phyloP scores from a whole-genome alignment of 2,797 vertebrate genomes.

The Centropyge bicolor region DNA sequence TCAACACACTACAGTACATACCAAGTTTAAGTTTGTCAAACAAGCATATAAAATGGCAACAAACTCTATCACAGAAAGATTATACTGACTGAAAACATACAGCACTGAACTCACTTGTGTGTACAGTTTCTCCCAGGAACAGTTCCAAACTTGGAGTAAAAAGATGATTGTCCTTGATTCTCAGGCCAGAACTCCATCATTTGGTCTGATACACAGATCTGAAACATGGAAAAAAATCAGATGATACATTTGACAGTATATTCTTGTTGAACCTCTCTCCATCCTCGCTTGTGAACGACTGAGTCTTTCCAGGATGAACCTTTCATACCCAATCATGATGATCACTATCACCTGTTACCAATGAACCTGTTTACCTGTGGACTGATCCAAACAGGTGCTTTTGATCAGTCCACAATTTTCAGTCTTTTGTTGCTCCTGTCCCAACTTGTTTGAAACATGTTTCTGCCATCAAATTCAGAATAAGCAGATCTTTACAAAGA shows the following conservation, averaged over 20 bases:
- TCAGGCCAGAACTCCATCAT: slow-evolving; percentile 83
- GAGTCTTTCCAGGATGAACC: too few relatives aligned
- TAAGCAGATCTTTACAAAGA: too few relatives aligned
- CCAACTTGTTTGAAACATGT: too few relatives aligned
- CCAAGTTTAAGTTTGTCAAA: slow-evolving; percentile 2
- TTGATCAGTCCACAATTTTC: too few relatives aligned
- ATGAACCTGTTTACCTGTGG: too few relatives aligned
- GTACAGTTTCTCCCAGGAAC: slow-evolving; percentile 76
- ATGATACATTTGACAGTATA: not conserved
- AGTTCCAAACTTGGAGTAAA: slow-evolving; percentile 76
- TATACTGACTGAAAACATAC: slow-evolving; percentile 9
- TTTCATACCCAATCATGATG: too few relatives aligned
- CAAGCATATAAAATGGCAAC: not conserved
- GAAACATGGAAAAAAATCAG: slow-evolving; percentile 33
- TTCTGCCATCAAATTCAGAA: too few relatives aligned
- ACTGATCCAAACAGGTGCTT: too few relatives aligned
- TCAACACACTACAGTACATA: not conserved
- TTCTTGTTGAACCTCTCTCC: not conserved
- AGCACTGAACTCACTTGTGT: slow-evolving; percentile 74
- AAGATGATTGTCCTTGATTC: slow-evolving; percentile 68
- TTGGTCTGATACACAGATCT: slow-evolving; percentile 55
- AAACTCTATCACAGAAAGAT: not conserved
- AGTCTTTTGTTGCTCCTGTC: too few relatives aligned
- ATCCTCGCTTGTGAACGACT: too few relatives aligned
- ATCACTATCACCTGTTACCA: too few relatives aligned